Evolutionary conservation across 2,797 vertebrate species (phyloP).

Genomic region (Syngnathus rostellatus): DNA sequence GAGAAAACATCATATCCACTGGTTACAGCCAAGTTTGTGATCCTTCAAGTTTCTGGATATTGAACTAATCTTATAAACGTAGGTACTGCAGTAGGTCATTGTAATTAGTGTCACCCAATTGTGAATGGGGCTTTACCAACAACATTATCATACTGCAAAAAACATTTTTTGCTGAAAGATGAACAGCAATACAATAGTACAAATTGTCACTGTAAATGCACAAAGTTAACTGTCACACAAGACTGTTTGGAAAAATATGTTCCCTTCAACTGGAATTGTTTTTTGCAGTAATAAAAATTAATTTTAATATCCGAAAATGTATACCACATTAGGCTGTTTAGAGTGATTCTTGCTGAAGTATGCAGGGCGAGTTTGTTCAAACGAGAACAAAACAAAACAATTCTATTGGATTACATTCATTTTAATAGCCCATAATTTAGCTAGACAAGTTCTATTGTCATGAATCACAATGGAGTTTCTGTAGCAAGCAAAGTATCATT

Average conservation of each 20-base stretch:
- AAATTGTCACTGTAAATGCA: background rate
- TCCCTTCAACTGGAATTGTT: background rate
- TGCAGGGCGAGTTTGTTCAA: background rate
- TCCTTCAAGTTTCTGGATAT: no score
- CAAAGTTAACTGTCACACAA: background rate
- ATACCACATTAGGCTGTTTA: background rate
- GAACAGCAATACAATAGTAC: background rate
- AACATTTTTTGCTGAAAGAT: background rate
- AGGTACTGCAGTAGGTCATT: background rate
- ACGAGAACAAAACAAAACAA: background rate
- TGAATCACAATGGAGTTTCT: background rate
- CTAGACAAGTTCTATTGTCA: background rate
- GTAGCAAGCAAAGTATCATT: background rate
- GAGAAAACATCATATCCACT: no score
- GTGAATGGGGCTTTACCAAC: background rate
- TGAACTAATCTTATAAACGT: no score
- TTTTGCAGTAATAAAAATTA: background rate
- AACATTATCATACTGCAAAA: background rate
- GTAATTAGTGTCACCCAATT: background rate
- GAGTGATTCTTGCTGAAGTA: background rate
- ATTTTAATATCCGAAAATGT: background rate
- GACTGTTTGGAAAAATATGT: background rate
- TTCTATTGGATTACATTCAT: background rate
- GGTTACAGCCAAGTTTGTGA: no score
- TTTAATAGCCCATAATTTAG: background rate